Percentiles rank a stretch among this genome's conserved stretches.
These are phyloP conservation scores for Catharus fuscescens DNA, from an alignment of 2,113 vertebrate species.

Conservation along the genomic window DNA sequence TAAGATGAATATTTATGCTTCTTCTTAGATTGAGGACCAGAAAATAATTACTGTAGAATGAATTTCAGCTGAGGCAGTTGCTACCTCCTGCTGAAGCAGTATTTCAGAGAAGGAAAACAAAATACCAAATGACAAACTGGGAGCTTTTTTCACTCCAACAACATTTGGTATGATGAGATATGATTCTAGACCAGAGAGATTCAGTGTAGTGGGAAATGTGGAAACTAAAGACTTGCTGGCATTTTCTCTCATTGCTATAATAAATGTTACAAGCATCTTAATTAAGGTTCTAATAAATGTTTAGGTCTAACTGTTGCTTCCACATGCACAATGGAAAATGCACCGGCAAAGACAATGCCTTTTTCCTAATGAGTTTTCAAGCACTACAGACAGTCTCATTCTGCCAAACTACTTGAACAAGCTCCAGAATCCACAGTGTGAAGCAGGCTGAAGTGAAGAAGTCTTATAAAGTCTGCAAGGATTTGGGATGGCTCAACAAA, in stretches of 20 bases:
- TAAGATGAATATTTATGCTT: not conserved
- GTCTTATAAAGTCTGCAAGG: not conserved
- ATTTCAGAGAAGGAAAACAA: not conserved
- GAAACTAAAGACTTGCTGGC: not conserved
- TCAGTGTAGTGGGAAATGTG: not conserved
- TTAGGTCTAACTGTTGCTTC: not conserved
- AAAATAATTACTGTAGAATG: not conserved
- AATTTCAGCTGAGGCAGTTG: not conserved
- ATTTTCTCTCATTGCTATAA: not conserved
- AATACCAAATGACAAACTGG: not conserved
- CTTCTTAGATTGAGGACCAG: not conserved
- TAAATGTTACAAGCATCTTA: not conserved
- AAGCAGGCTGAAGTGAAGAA: not conserved
- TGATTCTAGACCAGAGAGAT: not conserved
- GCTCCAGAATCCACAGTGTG: not conserved
- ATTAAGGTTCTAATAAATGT: not conserved
- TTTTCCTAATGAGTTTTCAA: not conserved
- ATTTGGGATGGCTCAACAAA: not conserved
- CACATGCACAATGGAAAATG: not conserved
- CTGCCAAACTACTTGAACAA: not conserved
- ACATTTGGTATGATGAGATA: not conserved
- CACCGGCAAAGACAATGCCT: not conserved
- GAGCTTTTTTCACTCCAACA: not conserved
- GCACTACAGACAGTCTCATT: not conserved
- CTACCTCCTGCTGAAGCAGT: not conserved